Percentiles rank a stretch among this genome's conserved stretches.
Conservation (phyloP, 1,140 invertebrate species). For the Leucophenga varia region DNA sequence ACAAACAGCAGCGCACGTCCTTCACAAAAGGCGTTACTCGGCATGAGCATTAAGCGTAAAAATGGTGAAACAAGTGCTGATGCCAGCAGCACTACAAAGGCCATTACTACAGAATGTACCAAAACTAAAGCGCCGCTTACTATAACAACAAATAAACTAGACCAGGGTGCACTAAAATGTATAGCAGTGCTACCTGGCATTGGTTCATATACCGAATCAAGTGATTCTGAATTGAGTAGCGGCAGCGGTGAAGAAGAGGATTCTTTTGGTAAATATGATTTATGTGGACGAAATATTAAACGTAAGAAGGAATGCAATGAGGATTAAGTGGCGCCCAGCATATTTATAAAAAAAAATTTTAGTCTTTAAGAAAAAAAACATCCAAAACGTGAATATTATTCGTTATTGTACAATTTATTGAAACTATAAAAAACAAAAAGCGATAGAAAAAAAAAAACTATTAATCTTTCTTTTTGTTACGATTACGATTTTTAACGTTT, state of each 20-base stretch:
- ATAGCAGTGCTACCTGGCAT: conserved; percentile 77
- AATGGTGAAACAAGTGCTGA: conserved; percentile 56
- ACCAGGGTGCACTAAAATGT: conserved; percentile 62
- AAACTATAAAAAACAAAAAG: background rate
- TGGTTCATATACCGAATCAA: conserved; percentile 72
- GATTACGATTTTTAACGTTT: conserved; percentile 83
- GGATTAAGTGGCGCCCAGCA: conserved; percentile 11
- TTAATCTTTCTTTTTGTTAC: conserved; percentile 50
- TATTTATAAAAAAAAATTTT: conserved; percentile 1
- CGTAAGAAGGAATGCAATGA: conserved; percentile 53
- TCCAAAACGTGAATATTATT: background rate
- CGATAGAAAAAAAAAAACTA: too few species aligned
- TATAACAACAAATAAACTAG: conserved; percentile 27
- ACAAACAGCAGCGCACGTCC: conserved; percentile 16
- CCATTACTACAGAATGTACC: conserved; percentile 11
- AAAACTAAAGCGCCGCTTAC: conserved; percentile 3
- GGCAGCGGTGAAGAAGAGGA: conserved; percentile 59
- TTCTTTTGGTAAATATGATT: conserved; percentile 57
- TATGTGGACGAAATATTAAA: conserved; percentile 62
- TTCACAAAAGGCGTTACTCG: conserved; percentile 43
- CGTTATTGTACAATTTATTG: background rate
- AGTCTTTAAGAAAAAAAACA: background rate
- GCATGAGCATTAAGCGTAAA: conserved; percentile 62
- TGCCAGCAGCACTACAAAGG: conserved; percentile 29
- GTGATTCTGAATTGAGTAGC: conserved; percentile 67